Conservation (phyloP, 2,797 vertebrate genomes). For the Loris lydekkerianus region DNA sequence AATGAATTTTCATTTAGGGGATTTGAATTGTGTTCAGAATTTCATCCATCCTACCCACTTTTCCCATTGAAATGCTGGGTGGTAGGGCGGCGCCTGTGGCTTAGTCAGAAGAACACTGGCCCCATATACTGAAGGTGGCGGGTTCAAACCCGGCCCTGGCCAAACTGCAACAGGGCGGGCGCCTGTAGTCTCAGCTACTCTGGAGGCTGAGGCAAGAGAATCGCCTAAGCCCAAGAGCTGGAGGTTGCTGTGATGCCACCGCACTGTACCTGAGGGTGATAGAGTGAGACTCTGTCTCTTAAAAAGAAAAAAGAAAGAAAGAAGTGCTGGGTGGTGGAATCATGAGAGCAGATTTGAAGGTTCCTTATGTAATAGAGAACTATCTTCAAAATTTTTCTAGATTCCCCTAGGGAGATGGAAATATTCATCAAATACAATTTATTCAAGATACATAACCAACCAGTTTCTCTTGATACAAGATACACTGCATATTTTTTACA, state of each 20-base stretch:
- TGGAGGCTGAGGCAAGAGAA: too few relatives aligned
- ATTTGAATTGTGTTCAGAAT: neutral
- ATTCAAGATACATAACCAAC: neutral
- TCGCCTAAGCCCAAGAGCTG: too few relatives aligned
- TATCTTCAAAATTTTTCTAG: neutral
- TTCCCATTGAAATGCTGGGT: neutral
- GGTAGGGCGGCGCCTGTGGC: too few relatives aligned
- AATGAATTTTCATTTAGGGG: neutral
- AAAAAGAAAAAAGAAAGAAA: too few relatives aligned
- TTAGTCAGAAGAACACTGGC: too few relatives aligned
- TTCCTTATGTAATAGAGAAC: neutral
- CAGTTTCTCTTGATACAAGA: neutral
- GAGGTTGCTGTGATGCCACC: too few relatives aligned
- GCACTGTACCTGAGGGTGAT: too few relatives aligned
- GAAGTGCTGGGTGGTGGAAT: neutral
- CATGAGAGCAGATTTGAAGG: constrained; percentile 9
- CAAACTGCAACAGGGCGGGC: too few relatives aligned
- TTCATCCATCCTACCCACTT: neutral
- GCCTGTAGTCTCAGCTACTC: too few relatives aligned
- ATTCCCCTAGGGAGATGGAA: neutral
- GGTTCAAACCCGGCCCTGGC: too few relatives aligned
- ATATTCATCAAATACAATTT: constrained; percentile 35
- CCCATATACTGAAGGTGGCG: too few relatives aligned
- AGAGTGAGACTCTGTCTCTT: too few relatives aligned
- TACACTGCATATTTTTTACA: neutral